These are phyloP conservation scores for Pseudochaenichthys georgianus DNA, from an alignment of 2,797 vertebrate genomes.

Conservation along the genomic window DNA sequence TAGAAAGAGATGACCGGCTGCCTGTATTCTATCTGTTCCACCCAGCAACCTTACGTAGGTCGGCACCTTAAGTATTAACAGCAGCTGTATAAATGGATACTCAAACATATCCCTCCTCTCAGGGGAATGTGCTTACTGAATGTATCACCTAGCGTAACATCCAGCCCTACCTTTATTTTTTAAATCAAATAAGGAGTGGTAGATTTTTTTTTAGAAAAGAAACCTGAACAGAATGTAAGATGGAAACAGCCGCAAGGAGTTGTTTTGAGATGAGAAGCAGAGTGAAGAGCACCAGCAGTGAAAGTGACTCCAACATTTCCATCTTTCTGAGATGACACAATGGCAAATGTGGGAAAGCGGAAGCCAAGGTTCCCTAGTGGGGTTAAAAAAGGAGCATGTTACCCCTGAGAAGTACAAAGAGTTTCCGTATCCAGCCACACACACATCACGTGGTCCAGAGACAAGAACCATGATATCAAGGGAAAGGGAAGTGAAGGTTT, in stretches of 20 bases:
- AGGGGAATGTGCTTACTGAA: constrained; percentile 49
- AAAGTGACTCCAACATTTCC: constrained; percentile 49
- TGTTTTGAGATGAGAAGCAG: background rate
- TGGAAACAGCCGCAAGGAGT: constrained; percentile 15
- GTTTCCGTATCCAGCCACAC: constrained; percentile 14
- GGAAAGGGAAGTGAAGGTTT: constrained; percentile 7
- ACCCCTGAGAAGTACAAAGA: constrained; percentile 16
- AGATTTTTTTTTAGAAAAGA: constrained; percentile 22
- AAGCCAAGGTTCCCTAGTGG: constrained; percentile 34
- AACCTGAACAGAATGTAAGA: constrained; percentile 24
- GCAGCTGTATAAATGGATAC: constrained; percentile 76
- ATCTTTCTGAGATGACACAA: constrained; percentile 50
- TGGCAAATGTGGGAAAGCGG: constrained; percentile 52
- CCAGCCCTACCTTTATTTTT: constrained; percentile 38
- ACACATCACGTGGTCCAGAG: constrained; percentile 4
- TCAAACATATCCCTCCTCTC: constrained; percentile 45
- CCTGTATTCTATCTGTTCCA: constrained; percentile 34
- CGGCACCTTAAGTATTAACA: constrained; percentile 51
- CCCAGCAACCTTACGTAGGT: constrained; percentile 16
- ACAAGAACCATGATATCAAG: constrained; percentile 17
- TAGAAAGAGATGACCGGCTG: constrained; percentile 4
- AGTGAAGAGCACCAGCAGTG: constrained; percentile 14
- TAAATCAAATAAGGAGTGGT: constrained; percentile 36
- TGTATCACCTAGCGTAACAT: constrained; percentile 53
- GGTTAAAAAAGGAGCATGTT: constrained; percentile 53